Evolutionary conservation across 2,797 vertebrate genomes (phyloP).

Genomic region (Hapalemur alaotrensis): DNA sequence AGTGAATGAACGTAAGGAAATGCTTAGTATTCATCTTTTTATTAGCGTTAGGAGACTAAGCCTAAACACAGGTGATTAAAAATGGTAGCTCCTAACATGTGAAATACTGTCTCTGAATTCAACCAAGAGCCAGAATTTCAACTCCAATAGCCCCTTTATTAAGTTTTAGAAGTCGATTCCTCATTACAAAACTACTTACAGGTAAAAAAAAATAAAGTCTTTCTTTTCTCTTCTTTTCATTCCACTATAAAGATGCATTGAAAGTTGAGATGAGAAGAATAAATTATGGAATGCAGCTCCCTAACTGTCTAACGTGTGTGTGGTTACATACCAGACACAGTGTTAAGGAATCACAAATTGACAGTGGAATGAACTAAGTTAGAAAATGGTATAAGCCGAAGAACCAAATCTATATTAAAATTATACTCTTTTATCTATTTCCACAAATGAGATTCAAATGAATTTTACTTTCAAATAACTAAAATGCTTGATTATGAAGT

Average conservation of each 20-base stretch:
- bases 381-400: not conserved
- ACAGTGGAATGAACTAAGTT: not conserved
- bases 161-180: not conserved
- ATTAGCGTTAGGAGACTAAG: not conserved
- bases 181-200: not conserved
- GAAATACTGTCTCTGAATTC: constrained; percentile 28
- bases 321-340: not conserved
- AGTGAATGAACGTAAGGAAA: constrained; percentile 7
- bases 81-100: not conserved
- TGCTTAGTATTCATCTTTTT: not conserved
- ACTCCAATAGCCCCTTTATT: not conserved
- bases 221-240: not conserved
- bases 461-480: constrained; percentile 19
- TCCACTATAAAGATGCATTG: not conserved
- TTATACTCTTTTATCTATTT: not conserved
- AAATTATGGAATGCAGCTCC: not conserved
- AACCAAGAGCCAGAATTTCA: not conserved
- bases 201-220: not conserved
- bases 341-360: not conserved
- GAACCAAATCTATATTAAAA: not conserved
- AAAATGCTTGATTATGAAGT: constrained; percentile 40
- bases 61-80: not conserved
- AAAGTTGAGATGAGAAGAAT: not conserved
- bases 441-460: constrained; percentile 35
- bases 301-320: not conserved